Percentiles rank a stretch among this genome's conserved stretches.
These are phyloP conservation scores for Stomatorhinus ivindoensis DNA, from an alignment of 2,113 vertebrate genomes.

Conservation along the genomic window DNA sequence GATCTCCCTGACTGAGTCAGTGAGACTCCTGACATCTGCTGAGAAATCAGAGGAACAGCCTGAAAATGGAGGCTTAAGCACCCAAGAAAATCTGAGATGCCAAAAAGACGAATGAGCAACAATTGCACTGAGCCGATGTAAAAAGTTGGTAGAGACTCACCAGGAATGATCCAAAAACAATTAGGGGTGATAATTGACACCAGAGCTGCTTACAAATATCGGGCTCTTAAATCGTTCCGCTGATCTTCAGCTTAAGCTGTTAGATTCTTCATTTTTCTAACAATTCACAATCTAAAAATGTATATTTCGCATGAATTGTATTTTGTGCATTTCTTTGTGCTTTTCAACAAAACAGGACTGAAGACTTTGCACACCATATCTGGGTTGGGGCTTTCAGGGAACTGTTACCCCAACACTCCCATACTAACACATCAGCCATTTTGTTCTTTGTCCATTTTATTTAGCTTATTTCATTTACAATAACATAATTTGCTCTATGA, in stretches of 20 bases:
- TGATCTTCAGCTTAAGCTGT: not conserved
- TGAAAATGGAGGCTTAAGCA: not conserved
- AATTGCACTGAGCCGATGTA: not conserved
- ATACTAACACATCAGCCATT: not conserved
- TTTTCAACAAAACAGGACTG: not conserved
- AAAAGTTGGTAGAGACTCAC: not conserved
- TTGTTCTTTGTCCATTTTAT: conserved; percentile 41
- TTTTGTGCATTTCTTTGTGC: not conserved
- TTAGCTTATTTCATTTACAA: conserved; percentile 53
- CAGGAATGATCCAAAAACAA: not conserved
- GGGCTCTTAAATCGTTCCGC: not conserved
- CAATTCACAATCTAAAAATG: not conserved
- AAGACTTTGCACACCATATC: not conserved
- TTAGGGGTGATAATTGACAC: not conserved
- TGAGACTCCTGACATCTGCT: not conserved
- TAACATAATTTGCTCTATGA: conserved; percentile 43
- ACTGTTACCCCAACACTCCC: not conserved
- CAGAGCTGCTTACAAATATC: not conserved
- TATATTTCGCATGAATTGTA: not conserved
- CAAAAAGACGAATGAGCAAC: not conserved
- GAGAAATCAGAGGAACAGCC: not conserved
- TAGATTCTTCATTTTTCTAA: not conserved
- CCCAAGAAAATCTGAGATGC: not conserved
- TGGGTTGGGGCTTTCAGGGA: not conserved
- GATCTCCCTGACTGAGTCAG: not conserved